A percentile compares a stretch with the other conserved stretches of the same genome.
phyloP scores from a whole-genome alignment of 2,113 vertebrate species.

The Apus apus region DNA sequence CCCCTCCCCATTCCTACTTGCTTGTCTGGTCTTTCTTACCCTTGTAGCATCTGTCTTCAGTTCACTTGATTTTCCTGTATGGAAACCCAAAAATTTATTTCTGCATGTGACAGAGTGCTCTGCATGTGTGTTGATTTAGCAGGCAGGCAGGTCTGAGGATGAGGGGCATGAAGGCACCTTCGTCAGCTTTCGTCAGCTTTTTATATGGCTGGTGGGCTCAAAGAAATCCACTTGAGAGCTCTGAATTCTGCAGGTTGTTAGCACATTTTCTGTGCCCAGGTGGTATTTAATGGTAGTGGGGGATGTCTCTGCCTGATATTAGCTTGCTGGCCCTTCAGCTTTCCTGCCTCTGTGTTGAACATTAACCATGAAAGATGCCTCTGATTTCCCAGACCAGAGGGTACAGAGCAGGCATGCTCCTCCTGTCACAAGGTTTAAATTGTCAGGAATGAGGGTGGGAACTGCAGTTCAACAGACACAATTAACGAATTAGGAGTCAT shows the following conservation, averaged over 20 bases:
- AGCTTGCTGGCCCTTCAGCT: neutral
- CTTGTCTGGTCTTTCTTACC: neutral
- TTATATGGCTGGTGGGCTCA: neutral
- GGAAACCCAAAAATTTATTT: neutral
- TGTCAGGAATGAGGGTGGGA: neutral
- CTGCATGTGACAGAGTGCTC: neutral
- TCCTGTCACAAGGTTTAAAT: neutral
- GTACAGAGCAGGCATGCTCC: neutral
- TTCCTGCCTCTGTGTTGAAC: neutral
- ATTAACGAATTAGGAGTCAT: neutral
- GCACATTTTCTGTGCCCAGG: accelerated
- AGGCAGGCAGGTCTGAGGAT: neutral
- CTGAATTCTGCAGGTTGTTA: neutral
- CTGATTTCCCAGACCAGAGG: neutral
- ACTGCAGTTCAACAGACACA: neutral
- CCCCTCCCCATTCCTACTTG: neutral
- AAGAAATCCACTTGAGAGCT: neutral
- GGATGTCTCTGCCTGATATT: neutral
- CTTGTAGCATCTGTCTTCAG: neutral
- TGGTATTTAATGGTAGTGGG: neutral
- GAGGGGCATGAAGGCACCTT: no score
- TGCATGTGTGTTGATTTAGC: neutral
- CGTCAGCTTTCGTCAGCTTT: no score
- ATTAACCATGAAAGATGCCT: neutral
- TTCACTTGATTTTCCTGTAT: neutral